Evolutionary conservation across 2,888 invertebrate genomes (phyloP).

Genomic region (Parthenolecanium corni): DNA sequence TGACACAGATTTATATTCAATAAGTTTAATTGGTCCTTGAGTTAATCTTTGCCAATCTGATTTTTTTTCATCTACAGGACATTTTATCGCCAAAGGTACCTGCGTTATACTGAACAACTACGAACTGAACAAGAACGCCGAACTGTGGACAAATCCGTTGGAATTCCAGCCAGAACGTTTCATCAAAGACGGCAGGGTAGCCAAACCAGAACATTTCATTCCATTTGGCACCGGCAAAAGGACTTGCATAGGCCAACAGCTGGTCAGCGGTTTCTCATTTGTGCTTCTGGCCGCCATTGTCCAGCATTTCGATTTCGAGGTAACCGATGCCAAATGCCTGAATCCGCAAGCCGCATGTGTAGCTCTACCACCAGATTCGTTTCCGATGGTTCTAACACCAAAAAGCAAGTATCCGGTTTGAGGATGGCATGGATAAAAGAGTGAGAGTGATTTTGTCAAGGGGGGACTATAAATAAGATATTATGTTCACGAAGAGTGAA

Average conservation of each 20-base stretch:
- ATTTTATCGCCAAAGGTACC: conserved; percentile 60
- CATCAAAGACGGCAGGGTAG: conserved; percentile 45
- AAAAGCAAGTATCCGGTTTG: background rate
- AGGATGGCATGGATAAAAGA: no score
- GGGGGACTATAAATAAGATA: no score
- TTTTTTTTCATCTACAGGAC: conserved; percentile 42
- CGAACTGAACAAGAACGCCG: conserved; percentile 58
- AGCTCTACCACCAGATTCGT: conserved; percentile 61
- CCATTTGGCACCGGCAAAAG: conserved; percentile 77
- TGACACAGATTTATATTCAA: no score
- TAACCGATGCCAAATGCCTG: conserved; percentile 45
- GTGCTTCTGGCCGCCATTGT: conserved; percentile 59
- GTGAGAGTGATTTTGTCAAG: no score
- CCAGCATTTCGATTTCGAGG: conserved; percentile 53
- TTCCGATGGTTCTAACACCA: conserved; percentile 41
- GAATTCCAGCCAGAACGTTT: conserved; percentile 67
- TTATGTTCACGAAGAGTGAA: no score
- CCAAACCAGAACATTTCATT: conserved; percentile 58
- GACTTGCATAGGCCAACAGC: conserved; percentile 72
- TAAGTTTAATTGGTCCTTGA: no score
- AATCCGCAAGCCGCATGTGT: conserved; percentile 54
- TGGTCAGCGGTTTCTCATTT: conserved; percentile 65
- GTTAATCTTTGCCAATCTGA: no score
- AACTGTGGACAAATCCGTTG: conserved; percentile 61
- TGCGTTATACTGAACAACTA: conserved; percentile 76